These are phyloP conservation scores for Euthynnus affinis DNA, from an alignment of 2,797 vertebrate genomes.

Conservation along the genomic window DNA sequence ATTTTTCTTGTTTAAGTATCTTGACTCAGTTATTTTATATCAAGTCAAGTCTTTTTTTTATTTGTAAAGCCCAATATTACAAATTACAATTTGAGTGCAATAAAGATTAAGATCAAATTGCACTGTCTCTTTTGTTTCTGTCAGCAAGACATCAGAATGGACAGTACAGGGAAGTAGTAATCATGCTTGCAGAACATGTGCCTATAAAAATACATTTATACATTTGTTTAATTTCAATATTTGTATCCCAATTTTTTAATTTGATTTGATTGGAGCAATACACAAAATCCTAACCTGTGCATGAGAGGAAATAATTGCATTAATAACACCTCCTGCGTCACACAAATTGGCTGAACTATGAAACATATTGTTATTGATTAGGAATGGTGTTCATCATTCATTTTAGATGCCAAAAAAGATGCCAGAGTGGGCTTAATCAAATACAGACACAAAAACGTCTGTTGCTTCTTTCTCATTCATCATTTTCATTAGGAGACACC, in stretches of 20 bases:
- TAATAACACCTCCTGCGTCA: constrained; percentile 23
- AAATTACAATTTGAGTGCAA: background rate
- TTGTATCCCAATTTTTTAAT: constrained; percentile 3
- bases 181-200: background rate
- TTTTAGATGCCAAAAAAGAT: constrained; percentile 22
- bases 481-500: constrained; percentile 13
- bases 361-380: constrained; percentile 34
- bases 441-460: constrained; percentile 9
- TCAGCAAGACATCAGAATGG: background rate
- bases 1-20: background rate
- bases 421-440: constrained; percentile 26
- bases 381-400: constrained; percentile 36
- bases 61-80: too few species aligned
- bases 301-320: constrained; percentile 25
- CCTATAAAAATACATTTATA: background rate
- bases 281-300: constrained; percentile 10
- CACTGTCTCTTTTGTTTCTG: background rate
- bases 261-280: constrained; percentile 1
- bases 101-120: background rate
- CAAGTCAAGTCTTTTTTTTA: background rate
- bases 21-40: background rate
- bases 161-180: background rate
- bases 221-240: background rate
- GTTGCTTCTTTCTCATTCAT: background rate
- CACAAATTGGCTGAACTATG: constrained; percentile 15